A percentile compares a stretch with the other conserved stretches of the same genome.
These are phyloP conservation scores for Linurgus olivaceus DNA, from an alignment of 2,797 vertebrate species.

Conservation along the genomic window DNA sequence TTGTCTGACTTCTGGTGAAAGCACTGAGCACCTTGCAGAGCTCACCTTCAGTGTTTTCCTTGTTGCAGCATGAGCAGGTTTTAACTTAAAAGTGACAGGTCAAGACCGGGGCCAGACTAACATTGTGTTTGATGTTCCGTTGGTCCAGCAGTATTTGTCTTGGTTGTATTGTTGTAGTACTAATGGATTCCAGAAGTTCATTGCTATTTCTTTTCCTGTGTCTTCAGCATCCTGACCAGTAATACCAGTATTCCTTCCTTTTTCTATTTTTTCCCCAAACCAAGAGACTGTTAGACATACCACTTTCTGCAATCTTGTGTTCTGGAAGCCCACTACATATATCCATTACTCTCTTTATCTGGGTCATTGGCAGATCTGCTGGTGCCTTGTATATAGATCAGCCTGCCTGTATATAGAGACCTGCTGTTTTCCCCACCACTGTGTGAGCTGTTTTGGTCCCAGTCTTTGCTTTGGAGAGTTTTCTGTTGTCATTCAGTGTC, in stretches of 20 bases:
- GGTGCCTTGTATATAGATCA: neutral
- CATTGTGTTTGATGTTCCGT: neutral
- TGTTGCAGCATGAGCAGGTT: neutral
- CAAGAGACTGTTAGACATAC: neutral
- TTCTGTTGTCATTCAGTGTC: neutral
- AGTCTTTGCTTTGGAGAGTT: neutral
- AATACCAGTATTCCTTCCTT: neutral
- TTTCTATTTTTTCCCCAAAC: neutral
- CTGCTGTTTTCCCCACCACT: neutral
- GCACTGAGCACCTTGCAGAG: neutral
- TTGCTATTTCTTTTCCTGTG: neutral
- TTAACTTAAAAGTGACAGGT: neutral
- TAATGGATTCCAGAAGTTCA: neutral
- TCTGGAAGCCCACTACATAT: neutral
- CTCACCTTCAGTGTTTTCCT: neutral
- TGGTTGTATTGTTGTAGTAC: neutral
- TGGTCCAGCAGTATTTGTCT: neutral
- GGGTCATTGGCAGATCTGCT: neutral
- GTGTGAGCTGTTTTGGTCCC: neutral
- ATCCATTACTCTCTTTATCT: neutral
- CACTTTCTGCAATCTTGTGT: neutral
- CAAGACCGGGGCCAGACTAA: neutral
- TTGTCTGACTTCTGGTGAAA: neutral
- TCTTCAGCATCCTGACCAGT: neutral
- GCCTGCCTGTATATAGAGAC: neutral